phyloP scores from a whole-genome alignment of 1,140 invertebrate species.

The Danaus plexippus region DNA sequence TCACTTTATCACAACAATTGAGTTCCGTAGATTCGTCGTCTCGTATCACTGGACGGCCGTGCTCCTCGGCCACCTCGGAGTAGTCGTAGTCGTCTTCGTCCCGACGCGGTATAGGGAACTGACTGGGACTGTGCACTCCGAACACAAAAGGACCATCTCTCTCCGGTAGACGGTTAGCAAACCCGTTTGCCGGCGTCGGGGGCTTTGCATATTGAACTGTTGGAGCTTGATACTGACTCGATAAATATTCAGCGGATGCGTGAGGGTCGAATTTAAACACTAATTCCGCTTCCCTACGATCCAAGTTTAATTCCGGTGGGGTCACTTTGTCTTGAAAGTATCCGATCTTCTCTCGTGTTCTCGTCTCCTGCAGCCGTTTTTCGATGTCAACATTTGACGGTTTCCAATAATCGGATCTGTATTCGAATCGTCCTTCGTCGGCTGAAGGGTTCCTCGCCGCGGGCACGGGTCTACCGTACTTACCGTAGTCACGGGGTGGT shows the following conservation, averaged over 20 bases:
- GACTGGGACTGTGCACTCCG: constrained; percentile 66
- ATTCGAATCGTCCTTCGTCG: constrained; percentile 40
- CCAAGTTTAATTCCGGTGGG: constrained; percentile 54
- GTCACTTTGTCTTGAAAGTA: constrained; percentile 67
- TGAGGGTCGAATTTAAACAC: constrained; percentile 65
- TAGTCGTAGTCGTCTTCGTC: constrained; percentile 65
- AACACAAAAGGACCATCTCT: constrained; percentile 70
- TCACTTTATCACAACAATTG: constrained; percentile 70
- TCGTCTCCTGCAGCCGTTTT: constrained; percentile 54
- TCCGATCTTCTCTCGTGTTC: constrained; percentile 60
- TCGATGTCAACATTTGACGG: constrained; percentile 67
- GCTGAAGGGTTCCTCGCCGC: constrained; percentile 40
- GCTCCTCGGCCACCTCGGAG: constrained; percentile 61
- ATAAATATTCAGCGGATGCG: constrained; percentile 56
- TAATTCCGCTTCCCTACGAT: constrained; percentile 59
- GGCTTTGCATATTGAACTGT: constrained; percentile 58
- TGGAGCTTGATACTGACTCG: constrained; percentile 57
- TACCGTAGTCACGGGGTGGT: constrained; percentile 55
- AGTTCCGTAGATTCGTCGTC: constrained; percentile 59
- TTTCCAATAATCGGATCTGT: constrained; percentile 58
- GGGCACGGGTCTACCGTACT: constrained; percentile 39
- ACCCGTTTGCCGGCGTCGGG: constrained; percentile 57
- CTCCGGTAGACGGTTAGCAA: constrained; percentile 52
- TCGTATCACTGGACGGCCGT: constrained; percentile 52
- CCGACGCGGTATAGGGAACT: constrained; percentile 56